Percentiles rank a stretch among this genome's conserved stretches.
Evolutionary conservation across 2,113 vertebrate species (phyloP).

Genomic region (Eleginops maclovinus): DNA sequence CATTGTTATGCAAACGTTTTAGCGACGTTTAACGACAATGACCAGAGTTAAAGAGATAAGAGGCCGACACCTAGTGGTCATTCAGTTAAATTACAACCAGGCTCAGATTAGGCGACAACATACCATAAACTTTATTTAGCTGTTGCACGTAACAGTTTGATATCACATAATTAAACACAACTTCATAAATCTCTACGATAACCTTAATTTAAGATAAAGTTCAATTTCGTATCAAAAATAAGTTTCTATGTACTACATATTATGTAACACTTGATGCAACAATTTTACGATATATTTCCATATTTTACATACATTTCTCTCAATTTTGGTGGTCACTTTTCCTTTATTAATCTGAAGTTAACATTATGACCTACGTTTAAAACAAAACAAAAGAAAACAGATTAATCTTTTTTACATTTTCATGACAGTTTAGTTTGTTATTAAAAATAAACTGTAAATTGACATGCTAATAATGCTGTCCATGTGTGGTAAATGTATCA

Average conservation of each 20-base stretch:
- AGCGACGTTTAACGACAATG: background rate
- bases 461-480: too few relatives aligned
- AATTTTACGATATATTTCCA: background rate
- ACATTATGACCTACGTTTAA: background rate
- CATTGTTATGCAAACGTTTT: background rate
- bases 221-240: background rate
- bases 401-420: too few relatives aligned
- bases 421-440: too few relatives aligned
- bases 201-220: background rate
- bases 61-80: constrained; percentile 24
- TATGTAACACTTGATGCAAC: background rate
- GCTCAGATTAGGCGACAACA: background rate
- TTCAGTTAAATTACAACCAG: background rate
- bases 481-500: too few relatives aligned
- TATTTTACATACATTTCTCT: background rate
- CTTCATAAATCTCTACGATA: background rate
- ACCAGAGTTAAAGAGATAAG: background rate
- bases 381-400: background rate
- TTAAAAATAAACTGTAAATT: too few relatives aligned
- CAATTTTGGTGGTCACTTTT: background rate
- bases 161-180: background rate
- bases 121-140: constrained; percentile 17
- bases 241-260: background rate
- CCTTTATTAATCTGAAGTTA: background rate
- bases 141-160: background rate